Evolutionary conservation across 2,113 vertebrate species (phyloP), one percentile per base, ranked within the genome.

Genomic region (Melospiza melodia): DNA sequence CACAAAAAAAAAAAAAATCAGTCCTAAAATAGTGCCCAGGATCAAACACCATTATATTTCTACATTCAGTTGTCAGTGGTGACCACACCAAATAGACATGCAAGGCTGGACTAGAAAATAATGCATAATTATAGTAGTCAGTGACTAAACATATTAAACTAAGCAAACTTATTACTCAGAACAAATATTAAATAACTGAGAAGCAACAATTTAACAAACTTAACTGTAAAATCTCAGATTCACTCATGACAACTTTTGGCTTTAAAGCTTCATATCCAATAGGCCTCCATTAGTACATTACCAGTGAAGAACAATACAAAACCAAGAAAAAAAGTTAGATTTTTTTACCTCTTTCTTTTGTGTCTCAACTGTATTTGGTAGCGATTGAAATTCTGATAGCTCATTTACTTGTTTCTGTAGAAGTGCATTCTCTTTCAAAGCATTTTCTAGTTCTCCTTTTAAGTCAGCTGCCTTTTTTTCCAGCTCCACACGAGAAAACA

Each of bases 301-400:
- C 35, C 9, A n/a, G 30, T 43, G 13, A 79, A 67, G 22, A 13
- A 33, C 25, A 52, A 74, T 1, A 37, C 1, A 83, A 58, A 87
- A 65, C 1, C 2, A 75, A 52, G 1, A 6, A 55, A 41, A 46
- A 39, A 39, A 3, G 10, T n/a, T 21, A 13, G 1, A 4, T 3
- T 33, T 35, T 78, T 58, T 95, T 96, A 98, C 98, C 98, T 99
- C 98, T 88, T 97, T 98, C 78, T 89, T 97, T 61, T 99, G 97
- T 14, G 78, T 51, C 65, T 98, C 98, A 85, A 98, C 73, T 57
- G 94, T 97, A 55, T 89, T 78, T 18, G 93, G 46, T 71, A 97
- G 74, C 69, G 76, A 89, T 14, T 96, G 96, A 71, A 96, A 62
- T 94, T 98, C 96, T 31, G 97, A 97, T 12, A 98, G 75, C 22